Percentiles rank a stretch among this genome's conserved stretches.
These are phyloP conservation scores for Cephalophus harveyi DNA, from an alignment of 2,113 vertebrate species.

Conservation along the genomic window DNA sequence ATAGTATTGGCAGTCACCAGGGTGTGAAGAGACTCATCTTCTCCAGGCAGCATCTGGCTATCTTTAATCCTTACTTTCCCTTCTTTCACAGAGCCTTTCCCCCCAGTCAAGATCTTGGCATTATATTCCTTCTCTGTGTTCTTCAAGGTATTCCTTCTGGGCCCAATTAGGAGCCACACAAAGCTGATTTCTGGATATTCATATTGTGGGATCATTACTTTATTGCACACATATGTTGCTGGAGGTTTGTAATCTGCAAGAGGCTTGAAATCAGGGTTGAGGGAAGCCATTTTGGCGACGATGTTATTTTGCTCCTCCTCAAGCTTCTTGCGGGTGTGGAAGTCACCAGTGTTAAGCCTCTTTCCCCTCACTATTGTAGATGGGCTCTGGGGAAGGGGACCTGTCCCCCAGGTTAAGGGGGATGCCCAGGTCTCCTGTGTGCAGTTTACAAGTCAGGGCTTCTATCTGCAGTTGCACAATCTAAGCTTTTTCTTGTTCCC, in stretches of 20 bases:
- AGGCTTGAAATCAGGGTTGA: constrained; percentile 95
- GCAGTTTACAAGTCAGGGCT: constrained; percentile 99
- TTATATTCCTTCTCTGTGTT: constrained; percentile 98
- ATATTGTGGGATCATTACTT: constrained; percentile 96
- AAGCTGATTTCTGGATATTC: constrained; percentile 96
- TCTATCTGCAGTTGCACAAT: constrained; percentile 99
- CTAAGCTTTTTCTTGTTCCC: background rate
- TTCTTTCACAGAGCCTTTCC: constrained; percentile 96
- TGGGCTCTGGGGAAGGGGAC: constrained; percentile 94
- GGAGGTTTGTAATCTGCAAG: constrained; percentile 95
- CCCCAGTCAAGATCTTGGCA: constrained; percentile 97
- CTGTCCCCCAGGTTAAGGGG: constrained; percentile 99
- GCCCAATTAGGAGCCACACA: constrained; percentile 92
- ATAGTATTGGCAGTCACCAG: constrained; percentile 96
- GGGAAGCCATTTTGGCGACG: constrained; percentile 94
- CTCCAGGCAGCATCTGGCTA: constrained; percentile 94
- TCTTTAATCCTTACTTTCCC: constrained; percentile 97
- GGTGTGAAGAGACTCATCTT: constrained; percentile 94
- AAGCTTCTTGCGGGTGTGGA: constrained; percentile 93
- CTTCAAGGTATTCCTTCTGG: constrained; percentile 95
- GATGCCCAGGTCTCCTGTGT: constrained; percentile 99
- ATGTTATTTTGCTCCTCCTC: constrained; percentile 95
- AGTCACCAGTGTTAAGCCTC: constrained; percentile 92
- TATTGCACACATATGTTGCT: constrained; percentile 92
- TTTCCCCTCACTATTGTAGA: constrained; percentile 96